A percentile compares a stretch with the other conserved stretches of the same genome.
phyloP scores from a whole-genome alignment of 2,888 invertebrate species.

The Dolichomitus sp. region DNA sequence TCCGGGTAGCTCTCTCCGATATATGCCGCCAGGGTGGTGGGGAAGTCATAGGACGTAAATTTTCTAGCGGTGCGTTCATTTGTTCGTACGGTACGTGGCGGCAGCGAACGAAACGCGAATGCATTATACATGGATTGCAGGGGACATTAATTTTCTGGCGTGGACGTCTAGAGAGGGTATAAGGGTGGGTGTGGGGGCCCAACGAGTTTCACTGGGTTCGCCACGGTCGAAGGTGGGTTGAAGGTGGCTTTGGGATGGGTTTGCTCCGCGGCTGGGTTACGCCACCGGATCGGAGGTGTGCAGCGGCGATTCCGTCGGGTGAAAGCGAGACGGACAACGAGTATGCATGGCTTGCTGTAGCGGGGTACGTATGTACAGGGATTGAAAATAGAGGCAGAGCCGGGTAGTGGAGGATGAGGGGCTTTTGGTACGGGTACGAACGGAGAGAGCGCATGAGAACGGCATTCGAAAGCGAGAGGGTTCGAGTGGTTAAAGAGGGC shows the following conservation, averaged over 20 bases:
- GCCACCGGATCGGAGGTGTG: conserved; percentile 45
- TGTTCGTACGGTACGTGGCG: conserved; percentile 76
- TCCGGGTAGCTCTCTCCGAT: not conserved
- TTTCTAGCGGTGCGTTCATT: conserved; percentile 85
- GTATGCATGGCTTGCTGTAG: conserved; percentile 10
- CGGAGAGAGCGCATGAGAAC: conserved; percentile 21
- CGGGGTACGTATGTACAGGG: conserved; percentile 34
- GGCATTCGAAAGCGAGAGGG: conserved; percentile 63
- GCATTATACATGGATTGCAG: conserved; percentile 86
- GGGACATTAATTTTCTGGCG: conserved; percentile 86
- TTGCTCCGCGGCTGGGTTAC: conserved; percentile 17
- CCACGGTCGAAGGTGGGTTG: conserved; percentile 58
- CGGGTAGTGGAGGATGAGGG: not conserved
- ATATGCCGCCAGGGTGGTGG: conserved; percentile 35
- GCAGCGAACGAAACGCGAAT: conserved; percentile 84
- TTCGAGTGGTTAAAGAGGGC: conserved; percentile 62
- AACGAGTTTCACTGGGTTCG: conserved; percentile 57
- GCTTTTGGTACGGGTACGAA: not conserved
- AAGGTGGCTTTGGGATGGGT: conserved; percentile 38
- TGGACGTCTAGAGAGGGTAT: conserved; percentile 82
- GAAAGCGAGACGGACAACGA: conserved; percentile 52
- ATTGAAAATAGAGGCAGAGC: conserved; percentile 32
- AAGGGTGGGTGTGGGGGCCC: conserved; percentile 35
- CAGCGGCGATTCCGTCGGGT: conserved; percentile 44
- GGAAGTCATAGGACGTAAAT: conserved; percentile 81